phyloP scores from a whole-genome alignment of 2,113 vertebrate genomes.

The Sigmodon hispidus region DNA sequence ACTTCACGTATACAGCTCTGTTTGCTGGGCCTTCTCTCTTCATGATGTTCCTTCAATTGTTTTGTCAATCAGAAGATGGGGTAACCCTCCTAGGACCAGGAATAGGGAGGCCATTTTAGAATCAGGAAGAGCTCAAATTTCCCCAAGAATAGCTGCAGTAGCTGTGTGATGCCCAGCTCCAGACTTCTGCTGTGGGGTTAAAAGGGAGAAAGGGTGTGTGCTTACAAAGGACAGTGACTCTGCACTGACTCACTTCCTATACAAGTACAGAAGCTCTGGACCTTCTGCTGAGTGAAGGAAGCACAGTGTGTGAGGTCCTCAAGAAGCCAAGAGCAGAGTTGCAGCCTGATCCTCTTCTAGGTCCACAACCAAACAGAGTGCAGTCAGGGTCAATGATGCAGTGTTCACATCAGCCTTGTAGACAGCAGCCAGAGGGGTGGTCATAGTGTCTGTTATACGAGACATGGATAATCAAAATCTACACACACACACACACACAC shows the following conservation, averaged over 20 bases:
- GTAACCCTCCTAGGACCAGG: neutral
- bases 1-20: accelerated
- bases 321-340: neutral
- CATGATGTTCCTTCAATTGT: neutral
- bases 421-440: neutral
- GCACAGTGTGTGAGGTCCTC: neutral
- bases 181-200: neutral
- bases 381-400: neutral
- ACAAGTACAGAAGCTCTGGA: neutral
- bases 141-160: neutral
- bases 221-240: neutral
- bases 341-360: neutral
- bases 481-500: neutral
- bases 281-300: neutral
- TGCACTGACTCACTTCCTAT: neutral
- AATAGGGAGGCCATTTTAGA: neutral
- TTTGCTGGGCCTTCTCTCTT: neutral
- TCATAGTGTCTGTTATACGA: neutral
- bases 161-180: neutral
- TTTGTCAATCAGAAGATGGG: neutral
- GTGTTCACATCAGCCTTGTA: neutral
- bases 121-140: neutral
- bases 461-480: neutral
- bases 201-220: neutral
- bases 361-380: neutral